A percentile compares a stretch with the other conserved stretches of the same genome.
Conservation (phyloP, 2,888 invertebrate species). For the Pharmacophagus antenor region DNA sequence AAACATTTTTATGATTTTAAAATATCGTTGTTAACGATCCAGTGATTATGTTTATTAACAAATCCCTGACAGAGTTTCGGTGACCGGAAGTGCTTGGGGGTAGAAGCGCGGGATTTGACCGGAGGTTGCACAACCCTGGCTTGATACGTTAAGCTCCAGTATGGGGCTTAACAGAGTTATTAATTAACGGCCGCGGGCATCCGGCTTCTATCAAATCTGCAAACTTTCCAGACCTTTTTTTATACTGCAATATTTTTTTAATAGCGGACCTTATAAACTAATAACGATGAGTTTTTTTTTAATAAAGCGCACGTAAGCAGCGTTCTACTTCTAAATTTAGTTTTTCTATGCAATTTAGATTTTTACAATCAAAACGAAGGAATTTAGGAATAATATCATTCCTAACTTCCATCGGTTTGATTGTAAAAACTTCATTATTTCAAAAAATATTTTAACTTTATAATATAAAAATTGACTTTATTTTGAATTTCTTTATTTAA, state of each 20-base stretch:
- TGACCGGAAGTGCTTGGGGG: constrained; percentile 70
- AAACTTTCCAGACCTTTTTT: constrained; percentile 26
- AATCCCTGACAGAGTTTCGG: constrained; percentile 58
- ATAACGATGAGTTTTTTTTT: neutral
- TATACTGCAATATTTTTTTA: constrained; percentile 15
- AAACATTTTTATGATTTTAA: neutral
- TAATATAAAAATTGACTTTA: too few relatives aligned
- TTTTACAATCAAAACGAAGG: too few relatives aligned
- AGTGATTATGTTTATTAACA: constrained; percentile 22
- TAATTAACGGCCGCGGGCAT: constrained; percentile 69
- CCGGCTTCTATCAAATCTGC: constrained; percentile 53
- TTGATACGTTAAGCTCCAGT: constrained; percentile 72
- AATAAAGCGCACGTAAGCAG: neutral
- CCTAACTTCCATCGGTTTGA: too few relatives aligned
- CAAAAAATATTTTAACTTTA: too few relatives aligned
- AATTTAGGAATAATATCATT: too few relatives aligned
- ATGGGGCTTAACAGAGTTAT: constrained; percentile 69
- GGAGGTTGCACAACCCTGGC: constrained; percentile 66
- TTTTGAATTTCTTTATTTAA: too few relatives aligned
- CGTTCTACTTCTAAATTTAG: too few relatives aligned
- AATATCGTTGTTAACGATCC: neutral
- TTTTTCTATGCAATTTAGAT: too few relatives aligned
- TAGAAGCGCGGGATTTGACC: constrained; percentile 69
- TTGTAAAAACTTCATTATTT: too few relatives aligned
- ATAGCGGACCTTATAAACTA: constrained; percentile 10